Evolutionary conservation across 2,888 invertebrate species (phyloP).

Genomic region (Acrocera orbiculus): DNA sequence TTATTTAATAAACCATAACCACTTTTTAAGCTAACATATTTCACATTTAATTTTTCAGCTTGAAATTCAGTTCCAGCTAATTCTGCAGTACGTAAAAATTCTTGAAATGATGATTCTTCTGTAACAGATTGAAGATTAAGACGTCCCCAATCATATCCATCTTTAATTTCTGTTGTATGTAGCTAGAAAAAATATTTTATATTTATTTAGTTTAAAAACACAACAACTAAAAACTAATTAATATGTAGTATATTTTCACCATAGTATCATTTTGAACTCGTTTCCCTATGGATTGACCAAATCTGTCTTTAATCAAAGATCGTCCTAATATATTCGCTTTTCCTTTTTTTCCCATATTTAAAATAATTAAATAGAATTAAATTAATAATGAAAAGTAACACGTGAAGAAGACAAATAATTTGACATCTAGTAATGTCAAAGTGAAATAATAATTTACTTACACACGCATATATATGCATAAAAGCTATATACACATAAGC

Average conservation of each 20-base stretch:
- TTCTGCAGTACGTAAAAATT: conserved; percentile 88
- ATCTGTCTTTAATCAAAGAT: conserved; percentile 57
- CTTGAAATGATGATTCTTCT: conserved; percentile 90
- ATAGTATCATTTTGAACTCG: conserved; percentile 54
- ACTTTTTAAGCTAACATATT: conserved; percentile 46
- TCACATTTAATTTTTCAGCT: conserved; percentile 74
- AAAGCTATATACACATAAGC: too few species aligned
- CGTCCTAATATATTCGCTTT: conserved; percentile 45
- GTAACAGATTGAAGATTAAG: conserved; percentile 84
- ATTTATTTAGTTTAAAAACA: not conserved
- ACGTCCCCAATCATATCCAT: conserved; percentile 82
- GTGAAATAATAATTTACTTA: too few species aligned
- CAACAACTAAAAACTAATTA: not conserved
- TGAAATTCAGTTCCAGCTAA: conserved; percentile 88
- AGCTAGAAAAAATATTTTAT: conserved; percentile 26
- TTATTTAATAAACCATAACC: conserved; percentile 41
- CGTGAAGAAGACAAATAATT: too few species aligned
- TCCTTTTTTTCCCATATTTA: conserved; percentile 54
- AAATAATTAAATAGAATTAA: not conserved
- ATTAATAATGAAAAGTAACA: too few species aligned
- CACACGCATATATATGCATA: too few species aligned
- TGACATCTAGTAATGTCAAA: too few species aligned
- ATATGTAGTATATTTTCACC: conserved; percentile 33
- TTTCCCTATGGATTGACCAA: conserved; percentile 44
- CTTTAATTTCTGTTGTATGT: conserved; percentile 73